These are phyloP conservation scores for Huso huso DNA, from an alignment of 2,797 vertebrate genomes.

Conservation along the genomic window DNA sequence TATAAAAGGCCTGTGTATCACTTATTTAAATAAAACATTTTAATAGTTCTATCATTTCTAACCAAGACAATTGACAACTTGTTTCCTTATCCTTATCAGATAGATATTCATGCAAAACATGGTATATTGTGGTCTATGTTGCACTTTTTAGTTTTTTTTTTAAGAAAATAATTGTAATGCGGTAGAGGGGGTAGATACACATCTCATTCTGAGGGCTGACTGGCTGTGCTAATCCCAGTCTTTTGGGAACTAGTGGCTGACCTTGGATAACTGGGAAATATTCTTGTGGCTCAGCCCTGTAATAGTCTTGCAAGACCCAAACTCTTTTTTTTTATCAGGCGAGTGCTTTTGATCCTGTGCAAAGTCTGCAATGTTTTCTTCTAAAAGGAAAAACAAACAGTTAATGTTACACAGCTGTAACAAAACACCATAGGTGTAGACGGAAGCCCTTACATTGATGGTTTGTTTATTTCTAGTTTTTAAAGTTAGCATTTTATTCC, in stretches of 20 bases:
- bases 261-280: too few relatives aligned
- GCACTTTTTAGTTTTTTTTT: conserved; percentile 1
- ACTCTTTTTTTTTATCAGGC: too few relatives aligned
- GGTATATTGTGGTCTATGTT: conserved; percentile 12
- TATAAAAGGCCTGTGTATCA: conserved; percentile 43
- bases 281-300: too few relatives aligned
- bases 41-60: conserved; percentile 13
- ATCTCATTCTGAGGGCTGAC: too few relatives aligned
- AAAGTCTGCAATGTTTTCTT: neutral
- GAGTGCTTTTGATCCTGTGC: too few relatives aligned
- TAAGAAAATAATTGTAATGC: neutral
- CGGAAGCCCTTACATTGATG: neutral
- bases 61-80: too few relatives aligned
- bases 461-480: neutral
- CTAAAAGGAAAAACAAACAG: neutral
- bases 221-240: too few relatives aligned
- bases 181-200: too few relatives aligned
- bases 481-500: neutral
- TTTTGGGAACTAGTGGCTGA: too few relatives aligned
- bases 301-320: too few relatives aligned
- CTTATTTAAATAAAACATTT: conserved; percentile 15
- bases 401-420: neutral
- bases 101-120: too few relatives aligned
- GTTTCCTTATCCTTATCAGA: too few relatives aligned
- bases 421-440: conserved; percentile 12